Evolutionary conservation across 2,797 vertebrate genomes (phyloP).

Genomic region (Amphiprion clarkii): DNA sequence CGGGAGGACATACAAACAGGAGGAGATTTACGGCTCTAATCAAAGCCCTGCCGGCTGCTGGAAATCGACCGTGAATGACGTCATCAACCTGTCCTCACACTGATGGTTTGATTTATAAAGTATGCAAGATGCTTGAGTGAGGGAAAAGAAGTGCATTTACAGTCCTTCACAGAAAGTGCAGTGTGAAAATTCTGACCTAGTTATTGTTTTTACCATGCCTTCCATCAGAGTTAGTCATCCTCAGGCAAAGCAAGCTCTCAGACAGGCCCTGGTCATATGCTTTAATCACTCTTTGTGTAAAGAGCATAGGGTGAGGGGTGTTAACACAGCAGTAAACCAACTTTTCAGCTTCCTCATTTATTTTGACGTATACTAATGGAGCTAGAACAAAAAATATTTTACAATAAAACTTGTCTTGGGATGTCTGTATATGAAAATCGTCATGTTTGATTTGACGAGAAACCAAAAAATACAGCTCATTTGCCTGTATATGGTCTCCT

Average conservation of each 20-base stretch:
- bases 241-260: not conserved
- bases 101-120: constrained; percentile 76
- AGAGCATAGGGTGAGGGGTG: constrained; percentile 48
- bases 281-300: constrained; percentile 72
- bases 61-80: constrained; percentile 81
- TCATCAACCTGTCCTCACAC: constrained; percentile 77
- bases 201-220: constrained; percentile 33
- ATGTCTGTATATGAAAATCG: not conserved
- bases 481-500: not conserved
- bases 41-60: constrained; percentile 74
- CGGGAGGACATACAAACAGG: constrained; percentile 63
- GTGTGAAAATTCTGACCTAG: constrained; percentile 2
- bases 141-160: not conserved
- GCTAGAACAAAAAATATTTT: constrained; percentile 23
- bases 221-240: not conserved
- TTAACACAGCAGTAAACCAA: constrained; percentile 66
- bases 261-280: constrained; percentile 60
- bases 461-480: constrained; percentile 8
- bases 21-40: constrained; percentile 81
- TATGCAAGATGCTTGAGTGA: constrained; percentile 34
- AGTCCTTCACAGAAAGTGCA: constrained; percentile 2
- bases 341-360: constrained; percentile 63
- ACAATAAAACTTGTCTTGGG: constrained; percentile 19
- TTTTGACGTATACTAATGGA: constrained; percentile 9
- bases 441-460: not conserved